Evolutionary conservation across 1,140 invertebrate species (phyloP).

Genomic region (Chelonus insularis): DNA sequence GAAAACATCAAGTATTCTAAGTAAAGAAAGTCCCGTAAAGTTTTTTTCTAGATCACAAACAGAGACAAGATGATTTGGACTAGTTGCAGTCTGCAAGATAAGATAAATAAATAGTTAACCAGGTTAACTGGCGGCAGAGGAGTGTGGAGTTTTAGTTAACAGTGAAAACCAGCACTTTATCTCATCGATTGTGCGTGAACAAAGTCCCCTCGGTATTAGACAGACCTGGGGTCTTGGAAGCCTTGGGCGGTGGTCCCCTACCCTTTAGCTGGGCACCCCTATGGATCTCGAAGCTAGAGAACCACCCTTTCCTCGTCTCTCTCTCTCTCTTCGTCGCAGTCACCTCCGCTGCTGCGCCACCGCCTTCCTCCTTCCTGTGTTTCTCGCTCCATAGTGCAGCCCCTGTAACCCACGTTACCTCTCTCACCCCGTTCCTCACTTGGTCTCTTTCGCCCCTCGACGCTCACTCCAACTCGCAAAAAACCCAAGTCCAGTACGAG

Average conservation of each 20-base stretch:
- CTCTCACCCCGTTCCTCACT: slow-evolving; percentile 20
- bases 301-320: slow-evolving; percentile 3
- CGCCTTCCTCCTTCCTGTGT: slow-evolving; percentile 18
- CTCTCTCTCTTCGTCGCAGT: neutral
- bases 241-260: slow-evolving; percentile 41
- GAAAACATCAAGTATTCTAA: neutral
- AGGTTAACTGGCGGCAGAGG: neutral
- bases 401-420: slow-evolving; percentile 18
- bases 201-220: slow-evolving; percentile 35
- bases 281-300: slow-evolving; percentile 24
- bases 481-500: slow-evolving; percentile 53
- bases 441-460: slow-evolving; percentile 18
- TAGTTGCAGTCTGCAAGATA: neutral
- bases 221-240: slow-evolving; percentile 30
- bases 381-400: slow-evolving; percentile 25
- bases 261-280: slow-evolving; percentile 28
- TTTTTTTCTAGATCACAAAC: too few relatives aligned
- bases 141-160: neutral
- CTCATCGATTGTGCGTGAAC: slow-evolving; percentile 24
- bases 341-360: slow-evolving; percentile 10
- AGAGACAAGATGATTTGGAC: too few relatives aligned
- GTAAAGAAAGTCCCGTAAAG: too few relatives aligned
- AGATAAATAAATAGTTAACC: neutral
- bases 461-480: slow-evolving; percentile 28
- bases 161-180: slow-evolving; percentile 2